Percentiles rank a stretch among this genome's conserved stretches.
Evolutionary conservation across 2,113 vertebrate genomes (phyloP).

Genomic region (Lathamus discolor): DNA sequence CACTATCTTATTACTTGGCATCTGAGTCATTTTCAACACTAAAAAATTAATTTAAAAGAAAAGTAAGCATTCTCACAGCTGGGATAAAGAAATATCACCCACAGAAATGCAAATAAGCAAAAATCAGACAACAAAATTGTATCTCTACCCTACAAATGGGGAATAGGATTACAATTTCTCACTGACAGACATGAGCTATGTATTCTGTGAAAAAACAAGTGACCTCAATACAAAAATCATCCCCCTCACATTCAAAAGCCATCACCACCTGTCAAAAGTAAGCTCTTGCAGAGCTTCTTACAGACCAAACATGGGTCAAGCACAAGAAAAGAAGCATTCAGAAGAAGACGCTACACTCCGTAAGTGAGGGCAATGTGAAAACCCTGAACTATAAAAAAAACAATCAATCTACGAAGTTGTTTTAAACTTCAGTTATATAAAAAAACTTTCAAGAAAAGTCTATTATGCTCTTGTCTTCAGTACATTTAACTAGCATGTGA

Average conservation of each 20-base stretch:
- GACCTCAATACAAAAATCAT: background rate
- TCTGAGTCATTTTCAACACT: background rate
- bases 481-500: background rate
- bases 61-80: background rate
- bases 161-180: background rate
- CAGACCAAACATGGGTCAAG: background rate
- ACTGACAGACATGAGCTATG: background rate
- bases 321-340: background rate
- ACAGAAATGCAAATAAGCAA: background rate
- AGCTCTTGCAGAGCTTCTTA: background rate
- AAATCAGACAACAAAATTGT: background rate
- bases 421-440: background rate
- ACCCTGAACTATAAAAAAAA: background rate
- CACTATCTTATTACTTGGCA: background rate
- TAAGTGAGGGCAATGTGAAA: background rate
- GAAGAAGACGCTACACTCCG: background rate
- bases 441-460: background rate
- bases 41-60: background rate
- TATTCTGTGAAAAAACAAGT: background rate
- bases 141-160: background rate
- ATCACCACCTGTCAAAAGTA: background rate
- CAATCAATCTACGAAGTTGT: background rate
- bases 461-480: background rate
- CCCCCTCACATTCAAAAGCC: background rate
- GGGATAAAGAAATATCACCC: background rate